phyloP scores from a whole-genome alignment of 2,888 invertebrate genomes.

The Polydrusus cervinus region DNA sequence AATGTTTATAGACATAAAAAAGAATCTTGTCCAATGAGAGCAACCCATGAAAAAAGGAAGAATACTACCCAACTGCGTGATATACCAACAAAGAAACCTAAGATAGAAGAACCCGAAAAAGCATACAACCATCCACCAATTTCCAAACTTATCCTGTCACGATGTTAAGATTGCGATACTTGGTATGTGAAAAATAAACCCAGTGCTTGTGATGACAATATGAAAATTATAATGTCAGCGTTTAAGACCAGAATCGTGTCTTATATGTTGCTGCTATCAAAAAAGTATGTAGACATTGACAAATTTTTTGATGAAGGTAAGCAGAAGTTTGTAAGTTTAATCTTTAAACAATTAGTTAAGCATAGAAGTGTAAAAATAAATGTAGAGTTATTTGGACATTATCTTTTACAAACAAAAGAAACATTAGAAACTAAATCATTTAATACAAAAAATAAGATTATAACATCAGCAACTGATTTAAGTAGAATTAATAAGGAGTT shows the following conservation, averaged over 20 bases:
- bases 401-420: too few species aligned
- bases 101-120: background rate
- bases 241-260: background rate
- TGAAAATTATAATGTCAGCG: background rate
- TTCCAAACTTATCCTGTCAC: background rate
- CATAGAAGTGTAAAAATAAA: too few species aligned
- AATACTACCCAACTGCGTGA: background rate
- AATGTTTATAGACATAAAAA: background rate
- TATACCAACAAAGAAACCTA: background rate
- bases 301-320: background rate
- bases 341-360: background rate
- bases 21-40: background rate
- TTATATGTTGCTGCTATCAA: background rate
- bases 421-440: too few species aligned
- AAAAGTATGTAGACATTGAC: background rate
- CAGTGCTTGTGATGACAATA: background rate
- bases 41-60: background rate
- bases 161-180: background rate
- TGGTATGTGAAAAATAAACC: constrained; percentile 2
- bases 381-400: too few species aligned
- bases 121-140: background rate
- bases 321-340: background rate
- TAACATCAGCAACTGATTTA: too few species aligned
- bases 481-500: too few species aligned
- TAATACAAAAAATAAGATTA: too few species aligned